phyloP scores from a whole-genome alignment of 1,140 invertebrate genomes.

The Contarinia nasturtii region DNA sequence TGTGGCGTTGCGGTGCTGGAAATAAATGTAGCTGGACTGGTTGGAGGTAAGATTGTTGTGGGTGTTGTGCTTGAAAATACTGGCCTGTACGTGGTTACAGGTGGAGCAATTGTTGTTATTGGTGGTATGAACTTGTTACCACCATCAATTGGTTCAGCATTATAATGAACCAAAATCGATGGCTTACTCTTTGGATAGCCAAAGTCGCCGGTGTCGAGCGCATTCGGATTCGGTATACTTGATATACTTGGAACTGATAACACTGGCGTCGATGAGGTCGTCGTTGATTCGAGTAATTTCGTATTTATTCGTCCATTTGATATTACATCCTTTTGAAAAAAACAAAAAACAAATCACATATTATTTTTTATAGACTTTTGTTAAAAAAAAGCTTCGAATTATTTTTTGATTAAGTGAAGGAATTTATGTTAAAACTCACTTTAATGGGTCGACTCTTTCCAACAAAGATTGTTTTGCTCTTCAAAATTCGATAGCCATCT shows the following conservation, averaged over 20 bases:
- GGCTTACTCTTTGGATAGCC: too few relatives aligned
- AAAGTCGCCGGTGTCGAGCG: too few relatives aligned
- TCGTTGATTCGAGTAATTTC: too few relatives aligned
- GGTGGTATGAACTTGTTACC: background rate
- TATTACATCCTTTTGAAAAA: constrained; percentile 1
- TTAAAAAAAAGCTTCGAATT: too few relatives aligned
- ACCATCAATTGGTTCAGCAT: background rate
- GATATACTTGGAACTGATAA: too few relatives aligned
- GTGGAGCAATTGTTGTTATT: background rate
- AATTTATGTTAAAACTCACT: too few relatives aligned
- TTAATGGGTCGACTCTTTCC: constrained; percentile 44
- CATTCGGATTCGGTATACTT: too few relatives aligned
- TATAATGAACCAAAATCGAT: background rate
- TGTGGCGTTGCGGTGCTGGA: background rate
- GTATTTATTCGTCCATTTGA: too few relatives aligned
- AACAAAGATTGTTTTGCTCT: constrained; percentile 59
- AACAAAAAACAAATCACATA: constrained; percentile 1
- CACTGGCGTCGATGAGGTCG: too few relatives aligned
- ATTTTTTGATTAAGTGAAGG: too few relatives aligned
- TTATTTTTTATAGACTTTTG: background rate
- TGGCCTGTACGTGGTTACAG: background rate
- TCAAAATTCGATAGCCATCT: constrained; percentile 57
- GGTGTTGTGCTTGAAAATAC: background rate
- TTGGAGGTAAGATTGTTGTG: background rate
- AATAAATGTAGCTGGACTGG: background rate